Percentiles rank a stretch among this genome's conserved stretches.
These are phyloP conservation scores for Chymomyza costata DNA, from an alignment of 1,140 invertebrate species.

Conservation along the genomic window DNA sequence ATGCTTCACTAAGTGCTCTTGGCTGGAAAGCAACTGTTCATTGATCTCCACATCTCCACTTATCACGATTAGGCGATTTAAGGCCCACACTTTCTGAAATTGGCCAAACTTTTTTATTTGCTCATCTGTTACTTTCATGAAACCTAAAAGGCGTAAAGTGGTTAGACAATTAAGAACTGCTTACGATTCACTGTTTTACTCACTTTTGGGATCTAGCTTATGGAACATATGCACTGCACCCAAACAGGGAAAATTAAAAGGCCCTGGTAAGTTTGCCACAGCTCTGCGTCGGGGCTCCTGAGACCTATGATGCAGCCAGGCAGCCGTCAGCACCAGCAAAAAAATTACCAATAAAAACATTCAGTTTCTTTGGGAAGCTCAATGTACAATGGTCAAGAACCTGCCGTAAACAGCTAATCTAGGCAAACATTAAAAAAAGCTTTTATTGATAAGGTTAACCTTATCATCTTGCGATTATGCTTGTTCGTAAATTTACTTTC, in stretches of 20 bases:
- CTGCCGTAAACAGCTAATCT: too few relatives aligned
- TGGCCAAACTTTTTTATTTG: constrained; percentile 37
- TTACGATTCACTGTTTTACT: too few relatives aligned
- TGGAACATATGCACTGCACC: constrained; percentile 37
- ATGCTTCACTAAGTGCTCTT: constrained; percentile 58
- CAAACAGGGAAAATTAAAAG: constrained; percentile 30
- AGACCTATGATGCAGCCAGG: constrained; percentile 26
- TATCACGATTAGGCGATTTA: constrained; percentile 67
- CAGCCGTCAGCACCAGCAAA: constrained; percentile 31
- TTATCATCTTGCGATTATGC: too few relatives aligned
- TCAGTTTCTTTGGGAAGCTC: too few relatives aligned
- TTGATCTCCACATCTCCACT: constrained; percentile 72
- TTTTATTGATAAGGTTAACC: too few relatives aligned
- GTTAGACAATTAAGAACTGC: too few relatives aligned
- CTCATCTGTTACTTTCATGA: constrained; percentile 10
- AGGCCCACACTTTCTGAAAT: constrained; percentile 80
- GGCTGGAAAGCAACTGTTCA: constrained; percentile 49
- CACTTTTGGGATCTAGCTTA: constrained; percentile 46
- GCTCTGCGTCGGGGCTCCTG: constrained; percentile 35
- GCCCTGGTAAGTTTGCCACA: constrained; percentile 56
- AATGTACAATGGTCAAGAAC: too few relatives aligned
- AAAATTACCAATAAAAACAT: constrained; percentile 52
- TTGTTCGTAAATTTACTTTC: too few relatives aligned
- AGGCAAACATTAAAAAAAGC: too few relatives aligned
- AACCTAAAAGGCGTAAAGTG: too few relatives aligned